phyloP scores from a whole-genome alignment of 2,113 vertebrate species.

The Macroglossus sobrinus region DNA sequence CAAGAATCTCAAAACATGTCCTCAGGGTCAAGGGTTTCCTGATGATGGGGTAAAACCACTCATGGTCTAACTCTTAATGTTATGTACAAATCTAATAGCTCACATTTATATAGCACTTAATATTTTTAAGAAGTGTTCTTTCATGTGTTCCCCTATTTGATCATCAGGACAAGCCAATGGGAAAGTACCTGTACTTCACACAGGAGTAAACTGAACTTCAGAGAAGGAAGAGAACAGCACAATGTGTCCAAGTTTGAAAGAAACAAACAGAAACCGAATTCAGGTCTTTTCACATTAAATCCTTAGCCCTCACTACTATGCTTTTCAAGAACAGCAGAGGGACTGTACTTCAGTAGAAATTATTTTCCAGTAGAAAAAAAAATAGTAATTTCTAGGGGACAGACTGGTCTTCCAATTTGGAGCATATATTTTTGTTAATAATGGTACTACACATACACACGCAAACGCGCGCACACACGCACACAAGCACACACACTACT shows the following conservation, averaged over 20 bases:
- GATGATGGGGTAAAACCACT: not conserved
- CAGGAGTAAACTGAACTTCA: not conserved
- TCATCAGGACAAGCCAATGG: not conserved
- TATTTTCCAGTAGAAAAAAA: not conserved
- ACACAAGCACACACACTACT: not conserved
- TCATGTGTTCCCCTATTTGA: not conserved
- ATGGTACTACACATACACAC: not conserved
- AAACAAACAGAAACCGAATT: not conserved
- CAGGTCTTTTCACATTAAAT: not conserved
- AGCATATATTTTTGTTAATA: not conserved
- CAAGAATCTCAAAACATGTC: not conserved
- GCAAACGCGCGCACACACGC: not conserved
- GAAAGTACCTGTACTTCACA: not conserved
- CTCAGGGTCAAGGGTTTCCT: not conserved
- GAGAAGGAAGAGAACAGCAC: not conserved
- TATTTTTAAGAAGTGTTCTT: not conserved
- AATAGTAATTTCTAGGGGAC: not conserved
- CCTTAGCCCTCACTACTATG: not conserved
- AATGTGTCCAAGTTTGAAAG: not conserved
- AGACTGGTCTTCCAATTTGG: not conserved
- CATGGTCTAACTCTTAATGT: not conserved
- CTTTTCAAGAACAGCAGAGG: not conserved
- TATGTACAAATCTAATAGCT: not conserved
- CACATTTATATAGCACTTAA: not conserved
- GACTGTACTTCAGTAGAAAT: not conserved